Evolutionary conservation across 1,140 invertebrate genomes (phyloP).

Genomic region (Drosophila watanabei): DNA sequence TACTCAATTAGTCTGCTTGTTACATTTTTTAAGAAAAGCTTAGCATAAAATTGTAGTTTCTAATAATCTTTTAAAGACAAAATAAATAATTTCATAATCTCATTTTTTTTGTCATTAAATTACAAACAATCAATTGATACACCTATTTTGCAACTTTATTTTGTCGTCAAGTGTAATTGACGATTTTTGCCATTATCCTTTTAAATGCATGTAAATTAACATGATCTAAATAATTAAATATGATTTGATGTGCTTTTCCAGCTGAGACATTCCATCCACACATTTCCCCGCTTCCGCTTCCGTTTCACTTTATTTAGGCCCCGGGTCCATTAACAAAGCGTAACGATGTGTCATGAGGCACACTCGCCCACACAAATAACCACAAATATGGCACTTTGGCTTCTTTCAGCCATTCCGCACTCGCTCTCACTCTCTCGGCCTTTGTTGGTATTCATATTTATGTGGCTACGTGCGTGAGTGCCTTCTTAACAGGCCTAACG

Average conservation of each 20-base stretch:
- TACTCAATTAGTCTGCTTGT: neutral
- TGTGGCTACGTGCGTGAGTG: constrained; percentile 49
- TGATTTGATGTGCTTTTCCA: constrained; percentile 76
- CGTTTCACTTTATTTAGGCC: constrained; percentile 39
- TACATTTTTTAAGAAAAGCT: neutral
- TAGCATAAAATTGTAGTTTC: too few relatives aligned
- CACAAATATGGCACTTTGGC: constrained; percentile 67
- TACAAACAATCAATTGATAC: neutral
- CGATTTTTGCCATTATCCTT: constrained; percentile 23
- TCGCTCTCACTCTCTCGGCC: constrained; percentile 17
- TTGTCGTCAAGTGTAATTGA: constrained; percentile 3
- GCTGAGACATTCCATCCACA: constrained; percentile 26
- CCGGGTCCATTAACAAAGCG: constrained; percentile 80
- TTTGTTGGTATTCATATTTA: constrained; percentile 74
- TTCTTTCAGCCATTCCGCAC: constrained; percentile 8
- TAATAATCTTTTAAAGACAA: too few relatives aligned
- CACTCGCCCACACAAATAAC: constrained; percentile 27
- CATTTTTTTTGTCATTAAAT: too few relatives aligned
- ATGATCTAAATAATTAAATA: constrained; percentile 82
- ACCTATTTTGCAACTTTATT: neutral
- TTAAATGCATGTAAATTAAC: constrained; percentile 73
- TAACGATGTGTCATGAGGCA: constrained; percentile 79
- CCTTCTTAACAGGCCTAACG: constrained; percentile 77
- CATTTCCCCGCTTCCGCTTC: constrained; percentile 1
- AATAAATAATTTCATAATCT: too few relatives aligned